These are phyloP conservation scores for Lepas anatifera DNA, from an alignment of 2,888 invertebrate genomes.

Conservation along the genomic window DNA sequence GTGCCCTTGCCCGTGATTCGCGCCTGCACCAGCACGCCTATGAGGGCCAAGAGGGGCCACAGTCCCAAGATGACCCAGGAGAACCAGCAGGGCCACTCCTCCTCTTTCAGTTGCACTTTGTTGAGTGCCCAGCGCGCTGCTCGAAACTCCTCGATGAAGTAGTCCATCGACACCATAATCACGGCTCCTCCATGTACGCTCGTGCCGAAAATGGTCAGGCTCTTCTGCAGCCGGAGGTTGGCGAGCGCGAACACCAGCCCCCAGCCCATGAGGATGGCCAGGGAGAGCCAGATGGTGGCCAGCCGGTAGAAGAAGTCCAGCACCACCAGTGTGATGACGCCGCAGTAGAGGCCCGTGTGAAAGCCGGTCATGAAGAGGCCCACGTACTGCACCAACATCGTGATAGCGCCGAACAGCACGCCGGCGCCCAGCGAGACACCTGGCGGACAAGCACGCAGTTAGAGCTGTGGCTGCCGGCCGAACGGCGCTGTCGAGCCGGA, in stretches of 20 bases:
- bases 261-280: conserved; percentile 51
- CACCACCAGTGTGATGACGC: conserved; percentile 44
- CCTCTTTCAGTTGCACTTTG: conserved; percentile 21
- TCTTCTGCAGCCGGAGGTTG: conserved; percentile 62
- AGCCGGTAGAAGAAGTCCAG: conserved; percentile 30
- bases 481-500: too few relatives aligned
- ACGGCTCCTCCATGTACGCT: conserved; percentile 63
- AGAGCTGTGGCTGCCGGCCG: too few relatives aligned
- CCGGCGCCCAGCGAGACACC: conserved; percentile 61
- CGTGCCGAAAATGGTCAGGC: conserved; percentile 58
- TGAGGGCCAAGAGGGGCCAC: conserved; percentile 56
- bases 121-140: conserved; percentile 7
- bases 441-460: conserved; percentile 29
- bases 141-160: conserved; percentile 50
- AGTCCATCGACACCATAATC: conserved; percentile 55
- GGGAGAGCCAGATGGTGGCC: conserved; percentile 54
- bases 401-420: conserved; percentile 61
- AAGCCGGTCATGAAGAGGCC: conserved; percentile 70
- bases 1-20: conserved; percentile 51
- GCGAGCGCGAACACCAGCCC: conserved; percentile 56
- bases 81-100: conserved; percentile 49
- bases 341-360: conserved; percentile 52
- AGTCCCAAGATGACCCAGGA: conserved; percentile 59
- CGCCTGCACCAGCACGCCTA: conserved; percentile 55
- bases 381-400: conserved; percentile 68